These are phyloP conservation scores for Huso huso DNA, from an alignment of 2,797 vertebrate genomes.

Conservation along the genomic window DNA sequence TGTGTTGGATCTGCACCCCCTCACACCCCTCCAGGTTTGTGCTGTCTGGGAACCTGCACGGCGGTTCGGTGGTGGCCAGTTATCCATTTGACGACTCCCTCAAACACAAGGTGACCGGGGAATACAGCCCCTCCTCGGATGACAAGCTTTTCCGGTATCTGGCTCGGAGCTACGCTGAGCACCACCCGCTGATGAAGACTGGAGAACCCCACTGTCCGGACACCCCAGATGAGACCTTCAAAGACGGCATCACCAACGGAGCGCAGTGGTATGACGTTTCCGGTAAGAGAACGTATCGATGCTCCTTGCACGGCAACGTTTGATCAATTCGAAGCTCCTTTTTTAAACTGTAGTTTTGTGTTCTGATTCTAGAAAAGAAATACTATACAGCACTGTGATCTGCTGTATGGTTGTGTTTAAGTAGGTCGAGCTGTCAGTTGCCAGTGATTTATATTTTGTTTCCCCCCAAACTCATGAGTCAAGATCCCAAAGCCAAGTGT, in stretches of 20 bases:
- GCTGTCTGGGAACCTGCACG: constrained; percentile 89
- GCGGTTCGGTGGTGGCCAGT: constrained; percentile 91
- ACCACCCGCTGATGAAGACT: constrained; percentile 86
- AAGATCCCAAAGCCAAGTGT: no score
- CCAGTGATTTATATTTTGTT: no score
- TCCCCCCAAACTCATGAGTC: no score
- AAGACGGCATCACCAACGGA: constrained; percentile 90
- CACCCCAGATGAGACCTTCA: constrained; percentile 61
- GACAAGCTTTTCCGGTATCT: constrained; percentile 81
- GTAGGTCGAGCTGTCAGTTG: no score
- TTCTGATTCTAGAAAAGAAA: no score
- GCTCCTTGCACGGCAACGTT: no score
- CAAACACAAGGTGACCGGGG: constrained; percentile 50
- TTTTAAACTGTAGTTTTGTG: no score
- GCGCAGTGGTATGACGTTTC: constrained; percentile 89
- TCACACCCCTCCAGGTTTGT: constrained; percentile 76
- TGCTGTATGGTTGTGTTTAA: no score
- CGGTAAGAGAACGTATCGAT: constrained; percentile 55
- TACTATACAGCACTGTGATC: no score
- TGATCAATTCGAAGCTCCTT: no score
- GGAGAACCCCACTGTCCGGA: constrained; percentile 73
- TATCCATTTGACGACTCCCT: constrained; percentile 91
- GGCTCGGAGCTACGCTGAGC: constrained; percentile 75
- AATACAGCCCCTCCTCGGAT: constrained; percentile 81
- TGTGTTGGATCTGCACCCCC: background rate